Evolutionary conservation across 2,888 invertebrate genomes (phyloP).

Genomic region (Microdon myrmicae): DNA sequence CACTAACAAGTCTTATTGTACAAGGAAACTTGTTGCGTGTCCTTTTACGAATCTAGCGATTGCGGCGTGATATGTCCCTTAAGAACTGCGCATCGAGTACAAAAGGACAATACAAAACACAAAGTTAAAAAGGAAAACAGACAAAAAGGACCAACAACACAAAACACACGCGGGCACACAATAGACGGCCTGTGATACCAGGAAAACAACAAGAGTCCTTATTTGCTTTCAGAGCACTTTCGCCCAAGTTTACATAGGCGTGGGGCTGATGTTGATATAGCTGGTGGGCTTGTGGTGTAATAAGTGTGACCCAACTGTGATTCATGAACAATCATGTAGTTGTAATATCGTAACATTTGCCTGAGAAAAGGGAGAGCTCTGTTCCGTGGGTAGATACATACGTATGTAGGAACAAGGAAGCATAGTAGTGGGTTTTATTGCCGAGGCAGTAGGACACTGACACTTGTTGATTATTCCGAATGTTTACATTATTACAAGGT

Average conservation of each 20-base stretch:
- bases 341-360: constrained; percentile 5
- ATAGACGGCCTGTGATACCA: too few species aligned
- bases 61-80: too few species aligned
- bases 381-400: too few species aligned
- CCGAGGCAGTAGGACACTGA: too few species aligned
- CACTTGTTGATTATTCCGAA: too few species aligned
- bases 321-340: constrained; percentile 1
- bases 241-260: constrained; percentile 22
- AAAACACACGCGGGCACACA: constrained; percentile 39
- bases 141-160: constrained; percentile 18
- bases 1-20: too few species aligned
- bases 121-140: constrained; percentile 17
- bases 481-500: too few species aligned
- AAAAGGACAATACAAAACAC: constrained; percentile 8
- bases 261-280: neutral
- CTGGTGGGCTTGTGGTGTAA: constrained; percentile 16
- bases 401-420: too few species aligned
- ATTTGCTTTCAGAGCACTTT: constrained; percentile 25
- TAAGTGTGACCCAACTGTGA: constrained; percentile 26
- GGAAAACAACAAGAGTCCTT: constrained; percentile 24
- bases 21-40: too few species aligned
- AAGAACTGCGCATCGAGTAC: constrained; percentile 44
- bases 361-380: constrained; percentile 1
- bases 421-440: too few species aligned
- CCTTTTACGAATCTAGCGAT: too few species aligned